Conservation (phyloP, 2,797 vertebrate genomes). For the Eurystomus glaucurus region DNA sequence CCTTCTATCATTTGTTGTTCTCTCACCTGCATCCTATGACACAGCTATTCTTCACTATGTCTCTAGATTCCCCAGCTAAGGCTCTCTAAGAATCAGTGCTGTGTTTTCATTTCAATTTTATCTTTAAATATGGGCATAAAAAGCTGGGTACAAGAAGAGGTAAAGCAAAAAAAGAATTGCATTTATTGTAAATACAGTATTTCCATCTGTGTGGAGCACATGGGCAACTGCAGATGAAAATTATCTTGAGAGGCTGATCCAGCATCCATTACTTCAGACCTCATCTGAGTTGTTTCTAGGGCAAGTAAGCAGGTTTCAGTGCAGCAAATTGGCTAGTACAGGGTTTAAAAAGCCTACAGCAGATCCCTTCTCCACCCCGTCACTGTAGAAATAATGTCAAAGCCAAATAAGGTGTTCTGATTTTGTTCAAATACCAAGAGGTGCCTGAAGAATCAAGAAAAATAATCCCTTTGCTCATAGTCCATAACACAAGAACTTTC, state of each 20-base stretch:
- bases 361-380: fast-evolving
- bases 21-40: neutral
- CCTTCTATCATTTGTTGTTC: neutral
- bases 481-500: neutral
- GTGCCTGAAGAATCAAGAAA: neutral
- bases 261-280: neutral
- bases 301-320: neutral
- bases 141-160: neutral
- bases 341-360: neutral
- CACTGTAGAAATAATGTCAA: neutral
- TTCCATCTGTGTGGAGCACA: neutral
- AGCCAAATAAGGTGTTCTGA: neutral
- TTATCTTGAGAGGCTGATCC: neutral
- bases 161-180: neutral
- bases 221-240: neutral
- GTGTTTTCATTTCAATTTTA: neutral
- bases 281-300: neutral
- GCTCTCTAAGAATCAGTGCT: neutral
- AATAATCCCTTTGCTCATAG: neutral
- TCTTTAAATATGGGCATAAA: neutral
- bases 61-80: neutral
- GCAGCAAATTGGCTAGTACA: neutral
- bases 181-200: neutral
- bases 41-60: neutral
- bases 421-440: neutral